phyloP scores from a whole-genome alignment of 2,113 vertebrate genomes.

The Zeus faber region DNA sequence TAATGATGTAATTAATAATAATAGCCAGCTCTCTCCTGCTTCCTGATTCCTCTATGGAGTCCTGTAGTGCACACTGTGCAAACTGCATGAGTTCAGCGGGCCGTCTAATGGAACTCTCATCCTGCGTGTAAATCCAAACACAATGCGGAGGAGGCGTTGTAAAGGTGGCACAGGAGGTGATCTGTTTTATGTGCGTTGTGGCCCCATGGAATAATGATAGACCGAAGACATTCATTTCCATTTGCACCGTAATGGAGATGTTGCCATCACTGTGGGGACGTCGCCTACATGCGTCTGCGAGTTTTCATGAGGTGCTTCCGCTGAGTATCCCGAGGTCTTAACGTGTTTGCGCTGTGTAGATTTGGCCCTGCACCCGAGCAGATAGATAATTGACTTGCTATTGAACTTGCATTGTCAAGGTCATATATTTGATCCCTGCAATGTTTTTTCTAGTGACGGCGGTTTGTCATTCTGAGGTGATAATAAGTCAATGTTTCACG shows the following conservation, averaged over 20 bases:
- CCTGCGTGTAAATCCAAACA: constrained; percentile 11
- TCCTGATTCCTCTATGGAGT: not conserved
- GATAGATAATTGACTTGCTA: not conserved
- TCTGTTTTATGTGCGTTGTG: constrained; percentile 21
- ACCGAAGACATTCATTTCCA: constrained; percentile 6
- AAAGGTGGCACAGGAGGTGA: constrained; percentile 3
- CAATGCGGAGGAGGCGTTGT: not conserved
- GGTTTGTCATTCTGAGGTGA: constrained; percentile 15
- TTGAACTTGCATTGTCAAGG: constrained; percentile 17
- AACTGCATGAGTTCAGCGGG: constrained; percentile 11
- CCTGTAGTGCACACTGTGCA: not conserved
- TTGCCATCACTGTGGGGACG: too few species aligned
- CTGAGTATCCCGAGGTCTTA: not conserved
- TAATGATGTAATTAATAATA: too few species aligned
- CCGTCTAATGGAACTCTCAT: constrained; percentile 14
- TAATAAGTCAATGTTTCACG: constrained; percentile 20
- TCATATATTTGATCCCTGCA: constrained; percentile 21
- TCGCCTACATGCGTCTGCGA: too few species aligned
- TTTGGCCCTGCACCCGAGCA: not conserved
- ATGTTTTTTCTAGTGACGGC: constrained; percentile 11
- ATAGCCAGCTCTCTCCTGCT: too few species aligned
- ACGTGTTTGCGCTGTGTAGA: not conserved
- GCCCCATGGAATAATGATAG: constrained; percentile 5
- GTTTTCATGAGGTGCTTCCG: too few species aligned
- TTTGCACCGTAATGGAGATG: too few species aligned